Evolutionary conservation across 2,113 vertebrate genomes (phyloP), one percentile per base, ranked within the genome.

Genomic region (Podocnemis expansa): DNA sequence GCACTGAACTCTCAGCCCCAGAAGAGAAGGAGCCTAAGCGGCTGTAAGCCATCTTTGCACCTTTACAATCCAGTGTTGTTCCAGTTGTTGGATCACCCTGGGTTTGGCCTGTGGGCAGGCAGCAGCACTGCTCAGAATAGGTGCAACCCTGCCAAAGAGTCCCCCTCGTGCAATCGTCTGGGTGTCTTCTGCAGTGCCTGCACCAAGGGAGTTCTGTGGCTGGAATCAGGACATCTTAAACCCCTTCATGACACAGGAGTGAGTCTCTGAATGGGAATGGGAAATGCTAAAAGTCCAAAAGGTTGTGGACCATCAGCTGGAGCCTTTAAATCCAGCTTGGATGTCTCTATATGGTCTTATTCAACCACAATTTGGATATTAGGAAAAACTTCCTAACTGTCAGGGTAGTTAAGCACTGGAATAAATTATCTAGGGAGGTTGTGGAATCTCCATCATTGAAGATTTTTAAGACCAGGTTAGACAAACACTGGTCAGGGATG

Each of bases 1-100:
- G 47, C 51, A 10, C 16, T 1, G 63, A 70, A 2, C 6, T 67
- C 21, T 47, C 25, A 25, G 58, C 6, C 25, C 3, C 0, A 25
- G 34, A 0, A 75, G 31, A 41, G 21, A 31, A 21, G 10, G 84
- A 63, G 80, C 6, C 55, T 41, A 4, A 10, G 52, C 2, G 22
- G 16, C 55, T 10, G 38, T 5, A 52, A 31, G 85, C 58, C 87
- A 49, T 27, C 73, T 41, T 51, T 1, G 2, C 0, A 0, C 19
- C 24, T 41, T 52, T 90, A 5, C 1, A 0, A 2, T 82, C 25
- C 78, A 89, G 56, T 17, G 10, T 70, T n/a, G 17, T 51, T 34
- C 56, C 1, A 0, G 25, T 13, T 60, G 54, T 63, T 78, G 75
- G 58, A 58, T 56, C 4, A 2, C 34, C 19, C n/a, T 4, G 19